Evolutionary conservation across 2,113 vertebrate species (phyloP).

Genomic region (Puntigrus tetrazona): DNA sequence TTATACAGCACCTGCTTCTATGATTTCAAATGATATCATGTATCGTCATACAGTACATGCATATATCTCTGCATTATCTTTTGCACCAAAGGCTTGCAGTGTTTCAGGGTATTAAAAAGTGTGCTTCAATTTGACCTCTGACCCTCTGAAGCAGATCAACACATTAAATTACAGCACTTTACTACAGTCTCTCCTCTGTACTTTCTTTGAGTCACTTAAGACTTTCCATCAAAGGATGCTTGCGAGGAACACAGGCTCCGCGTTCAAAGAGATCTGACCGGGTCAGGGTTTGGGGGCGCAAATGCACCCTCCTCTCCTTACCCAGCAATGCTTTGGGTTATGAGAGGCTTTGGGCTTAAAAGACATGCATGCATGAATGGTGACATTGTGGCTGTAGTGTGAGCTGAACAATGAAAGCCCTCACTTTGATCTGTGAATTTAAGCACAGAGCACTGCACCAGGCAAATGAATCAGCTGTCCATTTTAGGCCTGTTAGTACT

Average conservation of each 20-base stretch:
- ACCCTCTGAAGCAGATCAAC: constrained; percentile 67
- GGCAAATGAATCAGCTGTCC: neutral
- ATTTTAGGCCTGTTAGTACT: constrained; percentile 2
- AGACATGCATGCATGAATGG: constrained; percentile 59
- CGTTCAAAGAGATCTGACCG: constrained; percentile 65
- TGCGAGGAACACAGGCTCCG: constrained; percentile 50
- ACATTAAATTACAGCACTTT: constrained; percentile 66
- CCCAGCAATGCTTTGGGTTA: constrained; percentile 38
- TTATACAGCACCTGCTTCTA: constrained; percentile 18
- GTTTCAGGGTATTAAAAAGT: constrained; percentile 47
- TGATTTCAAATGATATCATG: neutral
- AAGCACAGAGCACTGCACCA: constrained; percentile 14
- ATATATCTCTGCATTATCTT: neutral
- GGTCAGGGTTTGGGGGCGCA: constrained; percentile 59
- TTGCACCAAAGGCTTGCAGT: neutral
- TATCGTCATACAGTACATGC: neutral
- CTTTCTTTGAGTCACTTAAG: constrained; percentile 51
- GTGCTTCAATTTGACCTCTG: constrained; percentile 64
- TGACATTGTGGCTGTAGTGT: constrained; percentile 64
- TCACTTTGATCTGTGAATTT: constrained; percentile 59
- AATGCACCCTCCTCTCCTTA: constrained; percentile 56
- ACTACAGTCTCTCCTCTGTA: constrained; percentile 33
- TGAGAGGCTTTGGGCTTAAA: constrained; percentile 13
- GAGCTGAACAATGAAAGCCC: constrained; percentile 54
- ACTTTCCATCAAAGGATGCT: constrained; percentile 69